phyloP scores from a whole-genome alignment of 2,113 vertebrate genomes.

The Elaphurus davidianus region DNA sequence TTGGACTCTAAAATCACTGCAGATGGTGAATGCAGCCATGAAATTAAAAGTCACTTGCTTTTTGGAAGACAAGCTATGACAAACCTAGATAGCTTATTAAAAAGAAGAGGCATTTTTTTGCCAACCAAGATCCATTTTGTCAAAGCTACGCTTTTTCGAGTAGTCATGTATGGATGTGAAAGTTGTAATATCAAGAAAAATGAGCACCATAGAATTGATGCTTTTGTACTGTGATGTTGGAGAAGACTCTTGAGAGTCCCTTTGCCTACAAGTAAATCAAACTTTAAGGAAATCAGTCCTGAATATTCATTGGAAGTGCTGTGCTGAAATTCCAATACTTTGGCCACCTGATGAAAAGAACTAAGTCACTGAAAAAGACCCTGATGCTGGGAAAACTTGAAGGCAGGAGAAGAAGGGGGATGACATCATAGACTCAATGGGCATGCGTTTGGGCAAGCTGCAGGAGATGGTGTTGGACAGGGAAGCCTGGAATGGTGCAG shows the following conservation, averaged over 20 bases:
- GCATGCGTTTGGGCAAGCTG: neutral
- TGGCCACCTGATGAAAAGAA: neutral
- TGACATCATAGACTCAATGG: neutral
- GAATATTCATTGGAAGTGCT: neutral
- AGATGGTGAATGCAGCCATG: neutral
- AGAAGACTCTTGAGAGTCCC: neutral
- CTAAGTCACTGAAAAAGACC: neutral
- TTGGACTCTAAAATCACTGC: neutral
- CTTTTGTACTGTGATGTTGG: neutral
- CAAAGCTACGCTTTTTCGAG: neutral
- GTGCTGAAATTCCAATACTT: neutral
- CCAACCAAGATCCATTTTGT: neutral
- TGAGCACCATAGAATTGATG: neutral
- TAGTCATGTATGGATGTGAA: neutral
- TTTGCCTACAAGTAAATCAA: neutral
- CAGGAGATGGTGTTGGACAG: fast-evolving
- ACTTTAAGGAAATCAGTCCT: neutral
- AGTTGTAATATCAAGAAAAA: neutral
- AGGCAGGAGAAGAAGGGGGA: neutral
- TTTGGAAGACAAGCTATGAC: neutral
- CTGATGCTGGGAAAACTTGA: neutral
- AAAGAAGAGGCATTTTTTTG: neutral
- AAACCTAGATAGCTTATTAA: neutral
- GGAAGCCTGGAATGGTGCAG: neutral
- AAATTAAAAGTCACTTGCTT: neutral